Conservation (phyloP, 2,797 vertebrate species). For the Falco biarmicus region DNA sequence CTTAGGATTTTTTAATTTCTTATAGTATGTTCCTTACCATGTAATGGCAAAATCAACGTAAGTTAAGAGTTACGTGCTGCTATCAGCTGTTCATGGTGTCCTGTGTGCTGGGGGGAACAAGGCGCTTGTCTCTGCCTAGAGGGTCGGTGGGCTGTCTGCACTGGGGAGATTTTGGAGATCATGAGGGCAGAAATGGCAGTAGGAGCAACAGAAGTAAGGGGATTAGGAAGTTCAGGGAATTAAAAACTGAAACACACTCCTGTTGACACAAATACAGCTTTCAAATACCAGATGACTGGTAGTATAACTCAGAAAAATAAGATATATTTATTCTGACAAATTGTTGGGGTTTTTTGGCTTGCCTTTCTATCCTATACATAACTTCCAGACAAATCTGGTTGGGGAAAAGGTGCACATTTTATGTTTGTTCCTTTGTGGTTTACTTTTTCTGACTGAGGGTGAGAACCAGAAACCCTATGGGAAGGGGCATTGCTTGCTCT, state of each 20-base stretch:
- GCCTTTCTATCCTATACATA: not conserved
- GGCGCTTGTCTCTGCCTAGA: accelerated
- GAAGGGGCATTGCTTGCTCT: not conserved
- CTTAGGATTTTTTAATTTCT: not conserved
- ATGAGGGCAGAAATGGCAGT: not conserved
- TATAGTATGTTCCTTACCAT: accelerated
- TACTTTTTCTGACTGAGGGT: not conserved
- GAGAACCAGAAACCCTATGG: not conserved
- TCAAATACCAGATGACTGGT: not conserved
- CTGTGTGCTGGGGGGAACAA: not conserved
- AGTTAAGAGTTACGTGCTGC: not conserved
- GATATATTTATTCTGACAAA: not conserved
- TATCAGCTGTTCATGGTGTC: not conserved
- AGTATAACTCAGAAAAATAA: not conserved
- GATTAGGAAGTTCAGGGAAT: conserved; percentile 47
- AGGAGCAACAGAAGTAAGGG: conserved; percentile 17
- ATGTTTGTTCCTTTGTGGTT: not conserved
- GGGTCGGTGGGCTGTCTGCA: not conserved
- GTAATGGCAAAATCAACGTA: accelerated
- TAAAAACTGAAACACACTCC: not conserved
- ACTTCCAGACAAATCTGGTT: not conserved
- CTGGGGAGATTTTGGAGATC: not conserved
- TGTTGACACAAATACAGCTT: not conserved
- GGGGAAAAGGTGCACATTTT: not conserved
- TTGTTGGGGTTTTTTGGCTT: not conserved